Evolutionary conservation across 2,888 invertebrate species (phyloP), one percentile per base, ranked within the genome.

Genomic region (Caenorhabditis sp.): DNA sequence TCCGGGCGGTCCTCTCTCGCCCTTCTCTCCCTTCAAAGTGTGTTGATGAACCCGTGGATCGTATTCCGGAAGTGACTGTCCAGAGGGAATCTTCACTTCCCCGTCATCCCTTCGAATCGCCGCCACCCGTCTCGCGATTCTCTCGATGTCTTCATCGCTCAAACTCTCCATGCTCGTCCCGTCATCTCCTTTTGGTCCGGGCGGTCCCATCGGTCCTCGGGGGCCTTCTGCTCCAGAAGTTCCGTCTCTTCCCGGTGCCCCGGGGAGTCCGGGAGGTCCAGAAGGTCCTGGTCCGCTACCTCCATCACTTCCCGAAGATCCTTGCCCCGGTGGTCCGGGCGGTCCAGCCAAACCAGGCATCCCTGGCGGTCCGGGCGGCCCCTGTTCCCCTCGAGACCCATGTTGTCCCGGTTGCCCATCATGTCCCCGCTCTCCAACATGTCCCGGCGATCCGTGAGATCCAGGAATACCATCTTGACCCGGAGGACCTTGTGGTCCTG

Each of bases 61-160:
- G 62, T 88, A 88, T 62, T 82, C 79, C 6, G 89, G 90, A 32
- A 40, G 40, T 40, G n/a, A n/a, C n/a, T 13, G 11, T 40, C 40
- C 40, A 32, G 32, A 32, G 4, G 85, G 71, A 15, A 69, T 77
- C n/a, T n/a, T n/a, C n/a, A n/a, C n/a, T n/a, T n/a, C n/a, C n/a
- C n/a, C n/a, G n/a, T n/a, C n/a, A n/a, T n/a, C n/a, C n/a, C n/a
- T n/a, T n/a, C n/a, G 60, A 47, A 80, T 64, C 20, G 47, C 58
- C 1, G 65, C 70, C 0, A 82, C 77, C 24, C 56, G 61, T 47
- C 83, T 60, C 22, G 85, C 88, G 56, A 91, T 90, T 40, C 89
- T 74, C 5, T 82, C 87, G 32, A 91, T 82, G 65, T 90, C 90
- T 6, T 84, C 80, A 40, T 91, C 89, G n/a, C 84, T 83, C 26